Conservation (phyloP, 2,888 invertebrate species). For the Stramonita haemastoma region DNA sequence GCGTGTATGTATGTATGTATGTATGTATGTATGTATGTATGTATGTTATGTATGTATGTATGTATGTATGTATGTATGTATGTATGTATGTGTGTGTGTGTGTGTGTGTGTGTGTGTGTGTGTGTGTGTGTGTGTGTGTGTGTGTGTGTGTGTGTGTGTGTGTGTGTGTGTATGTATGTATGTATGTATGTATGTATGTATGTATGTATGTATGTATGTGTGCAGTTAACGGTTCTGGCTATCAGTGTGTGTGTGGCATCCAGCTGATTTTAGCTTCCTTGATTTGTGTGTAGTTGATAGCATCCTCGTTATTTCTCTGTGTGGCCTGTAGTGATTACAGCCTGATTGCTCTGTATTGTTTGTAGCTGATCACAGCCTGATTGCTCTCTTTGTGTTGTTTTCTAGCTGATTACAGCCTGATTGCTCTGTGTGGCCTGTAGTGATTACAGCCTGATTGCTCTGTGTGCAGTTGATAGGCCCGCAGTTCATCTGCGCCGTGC, state of each 20-base stretch:
- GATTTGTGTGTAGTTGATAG: no score
- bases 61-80: background rate
- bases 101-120: background rate
- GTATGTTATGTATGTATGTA: no score
- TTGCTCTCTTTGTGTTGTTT: no score
- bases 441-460: constrained; percentile 29
- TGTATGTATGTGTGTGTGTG: background rate
- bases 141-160: background rate
- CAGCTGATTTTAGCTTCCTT: no score
- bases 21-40: no score
- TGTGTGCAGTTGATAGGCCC: constrained; percentile 79
- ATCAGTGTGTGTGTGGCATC: no score
- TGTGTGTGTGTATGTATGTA: background rate
- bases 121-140: background rate
- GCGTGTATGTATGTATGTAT: no score
- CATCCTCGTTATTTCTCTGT: no score
- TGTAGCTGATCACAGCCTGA: background rate
- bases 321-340: background rate
- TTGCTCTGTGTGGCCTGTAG: background rate
- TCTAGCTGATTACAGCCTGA: background rate
- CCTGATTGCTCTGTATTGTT: background rate
- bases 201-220: background rate
- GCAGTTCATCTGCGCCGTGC: constrained; percentile 80
- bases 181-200: background rate
- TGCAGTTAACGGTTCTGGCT: no score